Conservation (phyloP, 2,888 invertebrate species). For the Dryococelus australis region DNA sequence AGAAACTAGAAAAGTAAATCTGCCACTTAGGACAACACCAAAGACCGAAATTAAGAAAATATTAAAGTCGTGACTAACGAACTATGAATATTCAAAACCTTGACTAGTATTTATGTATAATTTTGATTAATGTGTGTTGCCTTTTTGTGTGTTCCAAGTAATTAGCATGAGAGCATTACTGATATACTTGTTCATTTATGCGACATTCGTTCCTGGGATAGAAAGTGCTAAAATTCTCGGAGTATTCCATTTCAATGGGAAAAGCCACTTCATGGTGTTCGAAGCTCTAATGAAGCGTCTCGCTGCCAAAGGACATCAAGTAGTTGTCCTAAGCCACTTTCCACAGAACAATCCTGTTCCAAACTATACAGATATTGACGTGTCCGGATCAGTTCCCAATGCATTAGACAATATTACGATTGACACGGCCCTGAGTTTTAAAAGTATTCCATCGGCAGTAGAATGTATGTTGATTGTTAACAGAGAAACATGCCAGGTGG, state of each 20-base stretch:
- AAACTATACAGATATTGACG: constrained; percentile 53
- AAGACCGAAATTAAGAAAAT: too few relatives aligned
- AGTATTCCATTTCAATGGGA: constrained; percentile 61
- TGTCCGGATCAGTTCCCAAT: constrained; percentile 35
- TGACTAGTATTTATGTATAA: too few relatives aligned
- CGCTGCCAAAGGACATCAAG: constrained; percentile 62
- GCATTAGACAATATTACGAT: constrained; percentile 34
- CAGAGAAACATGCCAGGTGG: constrained; percentile 28
- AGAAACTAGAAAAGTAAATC: too few relatives aligned
- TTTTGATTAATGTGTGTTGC: too few relatives aligned
- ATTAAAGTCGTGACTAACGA: too few relatives aligned
- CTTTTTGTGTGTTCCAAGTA: too few relatives aligned
- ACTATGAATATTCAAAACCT: too few relatives aligned
- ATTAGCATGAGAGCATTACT: too few relatives aligned
- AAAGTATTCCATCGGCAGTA: not conserved
- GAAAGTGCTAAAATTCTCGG: constrained; percentile 58
- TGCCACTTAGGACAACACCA: too few relatives aligned
- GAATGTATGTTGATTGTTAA: constrained; percentile 33
- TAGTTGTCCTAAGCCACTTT: constrained; percentile 61
- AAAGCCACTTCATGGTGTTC: constrained; percentile 61
- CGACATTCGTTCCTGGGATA: not conserved
- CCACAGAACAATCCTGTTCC: constrained; percentile 56
- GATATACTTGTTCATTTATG: too few relatives aligned
- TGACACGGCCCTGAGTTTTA: not conserved
- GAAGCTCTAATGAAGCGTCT: constrained; percentile 61